Base-by-base conservation (phyloP, 23 tunicate genomes). In the Styela plicata region DNA sequence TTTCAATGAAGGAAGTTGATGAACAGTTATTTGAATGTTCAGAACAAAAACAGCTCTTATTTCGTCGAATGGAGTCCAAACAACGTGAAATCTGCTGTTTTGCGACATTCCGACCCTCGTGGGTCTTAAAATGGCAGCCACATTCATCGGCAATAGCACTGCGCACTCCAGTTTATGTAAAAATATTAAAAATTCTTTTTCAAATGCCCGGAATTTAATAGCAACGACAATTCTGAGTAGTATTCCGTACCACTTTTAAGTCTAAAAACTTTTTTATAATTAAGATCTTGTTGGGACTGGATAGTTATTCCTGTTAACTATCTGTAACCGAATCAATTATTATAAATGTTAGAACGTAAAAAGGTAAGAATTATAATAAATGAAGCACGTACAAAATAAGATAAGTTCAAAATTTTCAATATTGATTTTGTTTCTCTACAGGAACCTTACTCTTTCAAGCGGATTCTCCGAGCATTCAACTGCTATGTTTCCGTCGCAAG, bases 401-500 rank as follows among this genome's bases (percentile, higher is more conserved):
- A 24, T 31, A 16, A 57, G n/a, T 18, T 74, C 21, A 30, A 32
- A 19, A 31, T 21, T 31, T 17, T 20, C 33, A 33, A 1, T 44
- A 1, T 17, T 26, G 24, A 19, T 44, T 44, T 0, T 53, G 16
- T 63, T 23, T 37, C 5, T 74, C 64, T 74, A 3, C 79, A 88
- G 90, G 96, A 90, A 75, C 82, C n/a, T n/a, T n/a, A n/a, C n/a
- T n/a, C 86, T 25, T 90, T 90, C 90, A 90, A 90, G 79, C 89
- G 96, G 2, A 86, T n/a, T 90, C 73, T 90, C 96, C 32, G 96
- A 90, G 34, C 96, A 90, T 33, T 90, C 86, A 64, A 90, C 96
- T 16, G 96, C 96, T 36, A 90, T 90, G 96, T 90, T n/a, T 90
- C 96, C 83, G 99, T 2, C 87, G 99, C 21, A 94, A 94, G 86